Evolutionary conservation across 1,140 invertebrate species (phyloP).

Genomic region (Lerema accius): DNA sequence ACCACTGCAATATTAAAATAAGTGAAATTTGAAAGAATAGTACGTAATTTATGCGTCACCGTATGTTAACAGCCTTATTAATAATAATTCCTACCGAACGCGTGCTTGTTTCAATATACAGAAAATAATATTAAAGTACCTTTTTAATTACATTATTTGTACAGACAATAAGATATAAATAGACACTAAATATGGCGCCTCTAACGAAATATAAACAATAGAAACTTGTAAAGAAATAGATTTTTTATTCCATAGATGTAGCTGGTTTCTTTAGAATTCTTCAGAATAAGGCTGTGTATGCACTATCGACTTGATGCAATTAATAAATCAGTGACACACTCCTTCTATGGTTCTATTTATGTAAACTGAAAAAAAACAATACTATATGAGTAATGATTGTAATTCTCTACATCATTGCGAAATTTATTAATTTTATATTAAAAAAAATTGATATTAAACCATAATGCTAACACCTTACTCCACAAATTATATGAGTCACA

Average conservation of each 20-base stretch:
- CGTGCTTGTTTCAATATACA: background rate
- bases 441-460: no score
- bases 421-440: no score
- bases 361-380: no score
- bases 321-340: no score
- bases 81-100: background rate
- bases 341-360: no score
- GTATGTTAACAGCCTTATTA: background rate
- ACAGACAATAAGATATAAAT: background rate
- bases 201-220: no score
- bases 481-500: no score
- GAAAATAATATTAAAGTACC: background rate
- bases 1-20: background rate
- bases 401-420: no score
- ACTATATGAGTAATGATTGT: no score
- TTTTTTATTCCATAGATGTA: background rate
- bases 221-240: no score
- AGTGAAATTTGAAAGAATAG: background rate
- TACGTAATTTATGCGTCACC: background rate
- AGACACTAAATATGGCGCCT: background rate
- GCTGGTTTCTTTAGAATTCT: background rate
- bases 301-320: background rate
- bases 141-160: conserved; percentile 4
- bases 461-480: no score
- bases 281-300: background rate